Evolutionary conservation across 2,888 invertebrate genomes (phyloP).

Genomic region (Calameuta pallipes): DNA sequence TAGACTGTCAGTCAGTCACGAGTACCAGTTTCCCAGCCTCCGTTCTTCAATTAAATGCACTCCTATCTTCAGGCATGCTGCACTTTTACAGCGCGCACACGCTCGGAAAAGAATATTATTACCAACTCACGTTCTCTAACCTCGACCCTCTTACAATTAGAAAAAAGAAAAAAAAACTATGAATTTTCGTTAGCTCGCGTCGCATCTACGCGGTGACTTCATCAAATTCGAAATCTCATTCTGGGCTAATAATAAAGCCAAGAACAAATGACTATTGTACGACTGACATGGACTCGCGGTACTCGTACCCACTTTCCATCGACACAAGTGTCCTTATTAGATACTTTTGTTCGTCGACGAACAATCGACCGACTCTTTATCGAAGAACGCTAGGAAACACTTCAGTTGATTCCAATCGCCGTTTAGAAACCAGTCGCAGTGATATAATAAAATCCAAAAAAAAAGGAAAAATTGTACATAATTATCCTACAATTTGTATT

Average conservation of each 20-base stretch:
- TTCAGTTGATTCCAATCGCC: background rate
- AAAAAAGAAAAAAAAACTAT: background rate
- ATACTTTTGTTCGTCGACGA: background rate
- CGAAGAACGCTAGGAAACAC: background rate
- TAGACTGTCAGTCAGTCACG: background rate
- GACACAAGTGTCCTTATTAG: background rate
- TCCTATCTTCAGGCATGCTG: background rate
- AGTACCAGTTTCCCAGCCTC: conserved; percentile 5
- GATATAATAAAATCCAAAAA: too few species aligned
- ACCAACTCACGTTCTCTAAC: background rate
- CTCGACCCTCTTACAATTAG: background rate
- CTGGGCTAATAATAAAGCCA: background rate
- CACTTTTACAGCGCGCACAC: background rate
- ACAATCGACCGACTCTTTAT: background rate
- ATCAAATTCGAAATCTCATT: background rate
- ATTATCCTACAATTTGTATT: too few species aligned
- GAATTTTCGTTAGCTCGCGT: background rate
- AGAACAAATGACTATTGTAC: background rate
- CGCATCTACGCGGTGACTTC: background rate
- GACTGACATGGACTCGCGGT: background rate
- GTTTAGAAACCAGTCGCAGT: background rate
- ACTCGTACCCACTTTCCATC: background rate
- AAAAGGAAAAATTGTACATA: too few species aligned
- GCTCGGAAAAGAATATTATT: background rate
- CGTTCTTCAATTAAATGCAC: conserved; percentile 4